phyloP scores from a whole-genome alignment of 2,888 invertebrate genomes.

The Caenorhabditis sp. region DNA sequence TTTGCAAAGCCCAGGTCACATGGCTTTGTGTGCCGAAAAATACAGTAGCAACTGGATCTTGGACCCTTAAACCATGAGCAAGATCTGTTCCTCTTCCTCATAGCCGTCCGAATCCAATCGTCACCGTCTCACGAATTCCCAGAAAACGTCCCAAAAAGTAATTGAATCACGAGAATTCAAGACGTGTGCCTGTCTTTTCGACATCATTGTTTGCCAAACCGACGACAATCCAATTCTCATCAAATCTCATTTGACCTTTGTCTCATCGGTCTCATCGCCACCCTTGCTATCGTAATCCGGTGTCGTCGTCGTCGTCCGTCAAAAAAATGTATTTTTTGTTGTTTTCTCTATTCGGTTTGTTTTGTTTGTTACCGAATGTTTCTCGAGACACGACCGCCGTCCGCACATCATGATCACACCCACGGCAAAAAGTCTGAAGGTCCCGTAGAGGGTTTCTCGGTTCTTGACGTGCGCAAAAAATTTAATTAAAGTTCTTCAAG shows the following conservation, averaged over 20 bases:
- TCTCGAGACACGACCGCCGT: neutral
- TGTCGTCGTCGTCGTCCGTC: neutral
- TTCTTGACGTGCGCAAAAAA: no score
- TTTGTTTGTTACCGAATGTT: constrained; percentile 6
- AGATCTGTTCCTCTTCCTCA: no score
- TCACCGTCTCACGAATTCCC: neutral
- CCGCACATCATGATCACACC: no score
- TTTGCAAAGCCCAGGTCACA: no score
- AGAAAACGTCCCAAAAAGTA: neutral
- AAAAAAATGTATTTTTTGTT: neutral
- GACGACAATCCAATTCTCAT: constrained; percentile 29
- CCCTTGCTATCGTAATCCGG: constrained; percentile 12
- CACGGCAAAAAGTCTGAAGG: neutral
- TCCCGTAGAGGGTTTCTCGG: neutral
- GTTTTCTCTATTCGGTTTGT: neutral
- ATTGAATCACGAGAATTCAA: neutral
- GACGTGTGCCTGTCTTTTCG: neutral
- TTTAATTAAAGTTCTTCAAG: constrained; percentile 2
- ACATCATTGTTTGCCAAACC: no score
- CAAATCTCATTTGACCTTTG: constrained; percentile 15
- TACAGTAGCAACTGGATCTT: no score
- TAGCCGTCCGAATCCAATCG: neutral
- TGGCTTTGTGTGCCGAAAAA: no score
- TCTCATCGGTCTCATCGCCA: constrained; percentile 2
- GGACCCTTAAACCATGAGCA: no score